These are phyloP conservation scores for Mystacides longicornis DNA, from an alignment of 2,888 invertebrate genomes.

Conservation along the genomic window DNA sequence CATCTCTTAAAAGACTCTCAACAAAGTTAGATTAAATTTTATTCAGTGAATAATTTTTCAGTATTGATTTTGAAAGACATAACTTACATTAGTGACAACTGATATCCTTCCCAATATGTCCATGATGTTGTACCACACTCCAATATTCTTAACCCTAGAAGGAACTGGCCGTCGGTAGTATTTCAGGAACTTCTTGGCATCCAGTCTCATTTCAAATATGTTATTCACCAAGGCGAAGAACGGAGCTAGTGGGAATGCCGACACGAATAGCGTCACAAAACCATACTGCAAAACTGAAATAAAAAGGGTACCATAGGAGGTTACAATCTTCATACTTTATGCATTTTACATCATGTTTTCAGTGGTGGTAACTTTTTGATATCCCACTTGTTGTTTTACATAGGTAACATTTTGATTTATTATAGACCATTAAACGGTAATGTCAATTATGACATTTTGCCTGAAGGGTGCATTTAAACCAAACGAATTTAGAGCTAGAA, in stretches of 20 bases:
- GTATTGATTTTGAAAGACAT: background rate
- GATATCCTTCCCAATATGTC: conserved; percentile 67
- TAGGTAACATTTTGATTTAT: no score
- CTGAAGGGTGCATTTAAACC: no score
- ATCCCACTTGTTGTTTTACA: no score
- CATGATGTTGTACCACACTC: conserved; percentile 72
- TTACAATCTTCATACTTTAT: no score
- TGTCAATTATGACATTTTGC: no score
- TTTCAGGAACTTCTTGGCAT: conserved; percentile 73
- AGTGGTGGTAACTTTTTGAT: no score
- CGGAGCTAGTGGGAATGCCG: conserved; percentile 80
- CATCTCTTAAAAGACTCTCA: no score
- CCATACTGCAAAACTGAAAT: conserved; percentile 74
- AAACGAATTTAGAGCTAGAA: no score
- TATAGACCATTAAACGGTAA: no score
- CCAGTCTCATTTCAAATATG: conserved; percentile 72
- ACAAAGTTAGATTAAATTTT: no score
- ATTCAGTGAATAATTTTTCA: no score
- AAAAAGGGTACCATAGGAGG: background rate
- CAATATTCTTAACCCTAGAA: conserved; percentile 65
- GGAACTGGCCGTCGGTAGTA: conserved; percentile 68
- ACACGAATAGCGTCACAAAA: conserved; percentile 78
- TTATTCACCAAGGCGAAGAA: conserved; percentile 77
- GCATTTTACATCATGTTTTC: no score
- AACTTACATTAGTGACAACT: conserved; percentile 68